Evolutionary conservation across 1,140 invertebrate genomes (phyloP).

Genomic region (Drosophila cardini): DNA sequence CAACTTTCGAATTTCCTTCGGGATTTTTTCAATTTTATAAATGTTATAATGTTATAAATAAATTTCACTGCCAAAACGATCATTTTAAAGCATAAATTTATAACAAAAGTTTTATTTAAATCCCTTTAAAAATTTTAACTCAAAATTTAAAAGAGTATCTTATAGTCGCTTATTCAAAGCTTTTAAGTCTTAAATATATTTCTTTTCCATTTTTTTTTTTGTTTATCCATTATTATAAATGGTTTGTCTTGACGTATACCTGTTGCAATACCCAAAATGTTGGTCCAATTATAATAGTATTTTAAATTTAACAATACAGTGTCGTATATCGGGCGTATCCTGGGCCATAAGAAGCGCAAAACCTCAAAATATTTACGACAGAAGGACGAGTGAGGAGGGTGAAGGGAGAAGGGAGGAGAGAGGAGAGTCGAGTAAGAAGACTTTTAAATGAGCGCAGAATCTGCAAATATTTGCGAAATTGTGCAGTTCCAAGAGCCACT

Average conservation of each 20-base stretch:
- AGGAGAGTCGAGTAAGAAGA: not conserved
- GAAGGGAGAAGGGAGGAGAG: not conserved
- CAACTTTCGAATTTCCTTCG: too few relatives aligned
- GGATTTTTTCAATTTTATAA: too few relatives aligned
- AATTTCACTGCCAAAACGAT: too few relatives aligned
- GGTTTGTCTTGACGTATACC: conserved; percentile 42
- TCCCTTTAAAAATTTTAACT: not conserved
- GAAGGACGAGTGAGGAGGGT: not conserved
- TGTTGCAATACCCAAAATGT: conserved; percentile 52
- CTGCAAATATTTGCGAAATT: too few relatives aligned
- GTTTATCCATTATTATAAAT: conserved; percentile 57
- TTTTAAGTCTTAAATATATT: not conserved
- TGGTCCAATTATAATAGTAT: conserved; percentile 58
- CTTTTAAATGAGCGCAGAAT: conserved; percentile 30
- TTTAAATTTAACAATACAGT: conserved; percentile 2
- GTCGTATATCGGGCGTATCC: conserved; percentile 54
- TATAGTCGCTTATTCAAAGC: not conserved
- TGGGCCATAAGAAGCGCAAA: conserved; percentile 76
- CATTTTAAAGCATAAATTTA: too few relatives aligned
- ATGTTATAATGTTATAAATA: too few relatives aligned
- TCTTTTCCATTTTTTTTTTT: not conserved
- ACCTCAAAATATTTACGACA: conserved; percentile 80
- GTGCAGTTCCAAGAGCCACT: conserved; percentile 54
- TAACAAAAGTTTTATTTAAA: too few relatives aligned
- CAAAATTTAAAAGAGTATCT: conserved; percentile 15